Base-by-base conservation (phyloP, 1,140 invertebrate genomes). In the Trialeurodes vaporariorum region DNA sequence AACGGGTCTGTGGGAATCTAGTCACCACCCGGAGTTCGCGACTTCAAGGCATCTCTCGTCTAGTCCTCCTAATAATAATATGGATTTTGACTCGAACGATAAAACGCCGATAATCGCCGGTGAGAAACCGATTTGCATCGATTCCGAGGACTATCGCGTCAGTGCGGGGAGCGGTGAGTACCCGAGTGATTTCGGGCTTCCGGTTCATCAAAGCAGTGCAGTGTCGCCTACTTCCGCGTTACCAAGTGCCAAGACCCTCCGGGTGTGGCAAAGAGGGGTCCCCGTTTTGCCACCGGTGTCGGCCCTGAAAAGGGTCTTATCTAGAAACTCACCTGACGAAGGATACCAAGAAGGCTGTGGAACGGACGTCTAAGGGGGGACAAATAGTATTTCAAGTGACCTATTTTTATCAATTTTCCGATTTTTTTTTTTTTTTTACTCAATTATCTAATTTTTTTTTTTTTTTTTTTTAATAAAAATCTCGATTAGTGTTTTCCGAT, bases 271-370 rank as follows among this genome's bases (percentile, higher is more conserved):
- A 74, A 87, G 89, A 63, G 89, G 89, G 67, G 87, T 90, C 59
- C 89, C 89, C 59, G 89, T 92, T 11, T 78, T 92, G 71, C 90
- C 90, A 1, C 89, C 90, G 1, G 90, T 92, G 9, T 87, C 89
- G 49, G 90, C 82, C 71, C 82, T 86, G 25, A 93, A 92, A 75
- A 86, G 89, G 64, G 90, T 88, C 13, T 82, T 91, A 1, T 86
- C 83, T 69, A 90, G 86, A 73, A 92, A 90, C 76, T 90, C 90
- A 1, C 89, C 90, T 22, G 93, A 94, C 74, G 92, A 94, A 77
- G 90, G 91, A 22, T 94, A 93, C 74, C 92, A 93, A 76, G 93
- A 94, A 80, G 91, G 91, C 69, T 92, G 91, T 76, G 92, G 91
- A 59, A 94, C 92, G 24, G 92, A 94, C 78, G 92, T 94, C 75